Conservation (phyloP, 2,888 invertebrate species). For the Pristionchus maxplancki region DNA sequence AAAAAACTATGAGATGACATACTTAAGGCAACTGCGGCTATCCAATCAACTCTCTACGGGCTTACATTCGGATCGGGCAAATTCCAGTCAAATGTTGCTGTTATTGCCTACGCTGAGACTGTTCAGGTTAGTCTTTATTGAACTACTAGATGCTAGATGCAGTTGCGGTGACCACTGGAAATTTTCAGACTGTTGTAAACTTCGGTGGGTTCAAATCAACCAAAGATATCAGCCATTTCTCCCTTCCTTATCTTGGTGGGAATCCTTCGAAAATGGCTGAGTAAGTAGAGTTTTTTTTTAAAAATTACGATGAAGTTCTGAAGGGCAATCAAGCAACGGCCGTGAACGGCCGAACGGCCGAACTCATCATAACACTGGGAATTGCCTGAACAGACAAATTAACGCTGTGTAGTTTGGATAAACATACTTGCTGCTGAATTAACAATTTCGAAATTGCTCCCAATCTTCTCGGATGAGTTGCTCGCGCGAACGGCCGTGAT, state of each 20-base stretch:
- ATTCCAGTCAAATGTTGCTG: not conserved
- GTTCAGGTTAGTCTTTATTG: not conserved
- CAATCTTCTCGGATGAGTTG: too few species aligned
- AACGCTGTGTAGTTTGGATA: too few species aligned
- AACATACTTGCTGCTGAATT: too few species aligned
- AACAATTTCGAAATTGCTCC: too few species aligned
- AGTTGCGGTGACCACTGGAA: too few species aligned
- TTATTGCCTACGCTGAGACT: not conserved
- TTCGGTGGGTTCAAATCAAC: not conserved
- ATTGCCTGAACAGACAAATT: too few species aligned
- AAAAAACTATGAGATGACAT: not conserved
- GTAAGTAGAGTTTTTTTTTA: not conserved
- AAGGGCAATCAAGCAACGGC: not conserved
- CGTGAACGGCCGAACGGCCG: too few species aligned
- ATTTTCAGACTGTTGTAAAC: not conserved
- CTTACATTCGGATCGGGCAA: not conserved
- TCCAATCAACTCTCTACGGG: not conserved
- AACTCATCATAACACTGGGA: not conserved
- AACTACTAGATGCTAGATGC: too few species aligned
- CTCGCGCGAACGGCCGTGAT: not conserved
- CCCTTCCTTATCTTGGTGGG: not conserved
- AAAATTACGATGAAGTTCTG: not conserved
- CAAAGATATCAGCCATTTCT: not conserved
- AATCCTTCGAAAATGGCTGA: not conserved
- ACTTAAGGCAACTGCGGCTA: conserved; percentile 7